Evolutionary conservation across 2,888 invertebrate genomes (phyloP).

Genomic region (Agrenia bidenticulata): DNA sequence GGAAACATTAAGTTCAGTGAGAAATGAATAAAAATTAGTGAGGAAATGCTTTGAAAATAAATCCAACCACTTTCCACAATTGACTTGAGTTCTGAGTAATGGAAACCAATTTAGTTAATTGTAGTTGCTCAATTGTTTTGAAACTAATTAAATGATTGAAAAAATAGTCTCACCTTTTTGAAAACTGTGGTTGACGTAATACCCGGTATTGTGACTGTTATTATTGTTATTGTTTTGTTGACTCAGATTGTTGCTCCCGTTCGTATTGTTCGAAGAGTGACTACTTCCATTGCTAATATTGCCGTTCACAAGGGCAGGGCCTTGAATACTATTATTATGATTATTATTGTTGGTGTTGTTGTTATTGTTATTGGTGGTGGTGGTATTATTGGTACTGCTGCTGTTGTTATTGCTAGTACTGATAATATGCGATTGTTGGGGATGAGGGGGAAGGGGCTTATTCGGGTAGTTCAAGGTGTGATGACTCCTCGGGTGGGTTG

Average conservation of each 20-base stretch:
- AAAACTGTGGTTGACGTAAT: conserved; percentile 50
- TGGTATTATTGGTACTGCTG: conserved; percentile 31
- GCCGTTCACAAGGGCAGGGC: neutral
- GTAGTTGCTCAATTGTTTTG: no score
- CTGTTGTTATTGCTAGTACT: conserved; percentile 33
- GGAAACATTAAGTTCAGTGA: no score
- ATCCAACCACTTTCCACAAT: no score
- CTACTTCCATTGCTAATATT: conserved; percentile 23
- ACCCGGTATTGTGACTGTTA: conserved; percentile 20
- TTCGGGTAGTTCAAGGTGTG: conserved; percentile 39
- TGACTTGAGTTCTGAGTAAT: no score
- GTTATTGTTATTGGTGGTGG: neutral
- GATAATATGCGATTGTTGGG: conserved; percentile 30
- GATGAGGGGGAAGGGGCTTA: conserved; percentile 50
- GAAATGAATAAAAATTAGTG: no score
- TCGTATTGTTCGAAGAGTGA: no score
- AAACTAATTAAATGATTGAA: conserved; percentile 2
- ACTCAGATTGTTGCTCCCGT: conserved; percentile 33
- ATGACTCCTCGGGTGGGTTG: conserved; percentile 12
- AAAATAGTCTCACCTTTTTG: conserved; percentile 41
- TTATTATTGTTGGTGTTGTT: conserved; percentile 15
- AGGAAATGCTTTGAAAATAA: no score
- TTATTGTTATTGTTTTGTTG: neutral
- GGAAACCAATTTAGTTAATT: no score
- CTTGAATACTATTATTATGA: neutral